Base-by-base conservation (phyloP, 2,888 invertebrate species). In the Tetrapedia diversipes region DNA sequence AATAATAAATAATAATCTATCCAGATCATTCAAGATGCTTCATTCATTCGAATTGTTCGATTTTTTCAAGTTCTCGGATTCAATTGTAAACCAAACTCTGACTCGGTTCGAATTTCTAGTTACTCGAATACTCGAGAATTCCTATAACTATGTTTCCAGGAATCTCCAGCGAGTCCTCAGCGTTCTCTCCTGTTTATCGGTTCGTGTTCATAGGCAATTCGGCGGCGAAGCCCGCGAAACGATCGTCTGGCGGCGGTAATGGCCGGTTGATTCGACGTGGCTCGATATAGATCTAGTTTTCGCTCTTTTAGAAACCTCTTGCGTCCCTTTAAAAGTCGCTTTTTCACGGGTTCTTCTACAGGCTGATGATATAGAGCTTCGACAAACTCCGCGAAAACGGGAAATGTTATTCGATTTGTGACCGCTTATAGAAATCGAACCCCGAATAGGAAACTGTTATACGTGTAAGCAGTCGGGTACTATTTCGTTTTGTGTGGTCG, bases 171-270 rank as follows among this genome's bases (percentile, higher is more conserved):
- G 27, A 49, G 37, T 49, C n/a, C 59, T 27, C 54, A 27, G 6
- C 37, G 24, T 56, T 41, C 60, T 29, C 22, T 37, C 19, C 56
- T 37, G 61, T 76, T 61, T 57, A 67, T 66, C 74, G 22, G 49
- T 49, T 54, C 61, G 47, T 61, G 76, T 37, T 51, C 32, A 16
- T 4, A 27, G 49, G 49, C 60, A 66, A 66, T 76, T 76, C 66
- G 56, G 22, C 60, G 11, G 41, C 29, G 32, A 65, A 45, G 27
- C 57, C 51, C n/a, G 39, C 24, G 57, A 39, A 73, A 73, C 75
- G 56, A 63, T 57, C 74, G 63, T 57, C 49, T 63, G 68, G 56
- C 11, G 41, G 53, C 24, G 7, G 59, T 70, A 72, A 72, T 54
- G 71, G 72, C 60, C 37, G 19, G 43, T 70, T 57, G 14, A 22